Evolutionary conservation across 2,113 vertebrate genomes (phyloP).

Genomic region (Stegastes partitus): DNA sequence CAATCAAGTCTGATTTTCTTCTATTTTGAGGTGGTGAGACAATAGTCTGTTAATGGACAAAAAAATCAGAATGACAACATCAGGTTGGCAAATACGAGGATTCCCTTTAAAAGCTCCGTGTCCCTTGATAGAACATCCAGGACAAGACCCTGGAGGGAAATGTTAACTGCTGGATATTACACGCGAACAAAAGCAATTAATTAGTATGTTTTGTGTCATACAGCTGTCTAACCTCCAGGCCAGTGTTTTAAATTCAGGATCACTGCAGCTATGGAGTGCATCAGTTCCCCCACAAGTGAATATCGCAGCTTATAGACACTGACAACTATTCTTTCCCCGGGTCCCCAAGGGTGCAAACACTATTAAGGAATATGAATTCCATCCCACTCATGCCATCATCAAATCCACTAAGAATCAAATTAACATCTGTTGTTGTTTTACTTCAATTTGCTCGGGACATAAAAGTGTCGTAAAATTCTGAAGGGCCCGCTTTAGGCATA

Average conservation of each 20-base stretch:
- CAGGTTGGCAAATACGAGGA: conserved; percentile 1
- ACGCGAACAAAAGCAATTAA: conserved; percentile 88
- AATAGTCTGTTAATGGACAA: conserved; percentile 5
- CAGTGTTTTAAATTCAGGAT: conserved; percentile 28
- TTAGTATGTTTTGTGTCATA: conserved; percentile 80
- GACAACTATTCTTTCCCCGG: conserved; percentile 27
- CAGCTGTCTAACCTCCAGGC: conserved; percentile 58
- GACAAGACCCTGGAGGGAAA: conserved; percentile 75
- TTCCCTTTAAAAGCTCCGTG: conserved; percentile 47
- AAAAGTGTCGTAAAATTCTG: conserved; percentile 41
- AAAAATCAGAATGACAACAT: conserved; percentile 1
- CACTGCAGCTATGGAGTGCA: conserved; percentile 43
- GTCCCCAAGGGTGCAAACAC: conserved; percentile 53
- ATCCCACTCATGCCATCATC: conserved; percentile 49
- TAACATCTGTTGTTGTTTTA: conserved; percentile 64
- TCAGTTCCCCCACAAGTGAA: conserved; percentile 27
- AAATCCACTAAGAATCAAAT: conserved; percentile 60
- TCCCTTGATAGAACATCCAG: conserved; percentile 73
- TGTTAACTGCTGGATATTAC: conserved; percentile 88
- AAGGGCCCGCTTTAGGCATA: conserved; percentile 19
- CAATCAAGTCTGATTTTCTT: too few relatives aligned
- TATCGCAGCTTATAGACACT: conserved; percentile 16
- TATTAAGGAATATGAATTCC: conserved; percentile 62
- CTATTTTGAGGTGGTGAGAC: too few relatives aligned
- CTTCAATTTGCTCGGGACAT: conserved; percentile 47